Percentiles rank a stretch among this genome's conserved stretches.
Evolutionary conservation across 2,113 vertebrate species (phyloP).

Genomic region (sheep (Ovis aries)): ARS-UI_Ramb_v3.0 NC_056063.1:61614001-61614500

Average conservation of each 20-base stretch:
- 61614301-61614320: neutral
- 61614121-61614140: neutral
- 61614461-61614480: neutral
- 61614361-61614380: neutral
- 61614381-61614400: neutral
- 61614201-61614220: neutral
- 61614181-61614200: neutral
- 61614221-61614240: neutral
- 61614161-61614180: neutral
- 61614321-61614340: neutral
- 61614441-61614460: neutral
- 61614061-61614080: neutral
- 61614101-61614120: neutral
- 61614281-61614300: neutral
- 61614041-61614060: neutral
- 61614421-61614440: neutral
- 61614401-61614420: neutral
- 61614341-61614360: neutral
- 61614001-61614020: neutral
- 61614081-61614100: neutral
- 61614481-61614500: rapidly evolving
- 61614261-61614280: neutral
- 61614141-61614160: neutral
- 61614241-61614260: neutral
- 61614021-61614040: neutral